Evolutionary conservation across 1,140 invertebrate genomes (phyloP).

Genomic region (Macrostomum lignano): DNA sequence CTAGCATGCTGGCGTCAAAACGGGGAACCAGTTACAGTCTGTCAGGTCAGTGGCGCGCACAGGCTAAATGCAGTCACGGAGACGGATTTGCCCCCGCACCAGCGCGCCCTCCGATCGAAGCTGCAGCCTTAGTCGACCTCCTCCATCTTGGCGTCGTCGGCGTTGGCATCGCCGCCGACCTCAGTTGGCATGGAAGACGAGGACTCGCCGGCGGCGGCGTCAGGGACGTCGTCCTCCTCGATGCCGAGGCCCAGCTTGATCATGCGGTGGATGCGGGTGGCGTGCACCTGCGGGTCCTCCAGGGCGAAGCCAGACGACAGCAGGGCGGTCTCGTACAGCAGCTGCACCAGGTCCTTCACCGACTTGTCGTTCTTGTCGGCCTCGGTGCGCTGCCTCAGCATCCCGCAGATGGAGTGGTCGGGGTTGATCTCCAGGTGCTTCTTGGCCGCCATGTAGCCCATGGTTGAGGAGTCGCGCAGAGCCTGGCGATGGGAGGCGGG

Average conservation of each 20-base stretch:
- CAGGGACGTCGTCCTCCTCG: conserved; percentile 57
- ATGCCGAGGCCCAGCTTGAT: conserved; percentile 70
- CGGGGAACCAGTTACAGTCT: too few relatives aligned
- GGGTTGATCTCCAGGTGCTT: conserved; percentile 93
- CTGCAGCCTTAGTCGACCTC: too few relatives aligned
- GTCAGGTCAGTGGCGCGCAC: too few relatives aligned
- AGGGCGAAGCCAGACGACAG: conserved; percentile 64
- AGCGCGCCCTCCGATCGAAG: too few relatives aligned
- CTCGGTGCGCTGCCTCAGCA: conserved; percentile 55
- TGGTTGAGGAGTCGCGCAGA: conserved; percentile 65
- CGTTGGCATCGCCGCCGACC: too few relatives aligned
- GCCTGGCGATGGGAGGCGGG: too few relatives aligned
- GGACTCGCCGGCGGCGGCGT: too few relatives aligned
- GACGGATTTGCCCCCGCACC: too few relatives aligned
- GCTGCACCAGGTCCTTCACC: conserved; percentile 65
- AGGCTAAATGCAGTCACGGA: too few relatives aligned
- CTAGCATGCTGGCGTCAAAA: too few relatives aligned
- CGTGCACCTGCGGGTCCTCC: conserved; percentile 42
- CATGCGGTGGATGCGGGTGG: conserved; percentile 42
- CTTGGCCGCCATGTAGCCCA: conserved; percentile 91
- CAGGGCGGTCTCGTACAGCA: conserved; percentile 62
- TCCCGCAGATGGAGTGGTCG: conserved; percentile 72
- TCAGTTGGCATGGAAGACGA: too few relatives aligned
- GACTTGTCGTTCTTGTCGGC: conserved; percentile 88
- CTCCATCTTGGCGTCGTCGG: too few relatives aligned